phyloP scores from a whole-genome alignment of 2,113 vertebrate genomes.

The Siphamia tubifer region DNA sequence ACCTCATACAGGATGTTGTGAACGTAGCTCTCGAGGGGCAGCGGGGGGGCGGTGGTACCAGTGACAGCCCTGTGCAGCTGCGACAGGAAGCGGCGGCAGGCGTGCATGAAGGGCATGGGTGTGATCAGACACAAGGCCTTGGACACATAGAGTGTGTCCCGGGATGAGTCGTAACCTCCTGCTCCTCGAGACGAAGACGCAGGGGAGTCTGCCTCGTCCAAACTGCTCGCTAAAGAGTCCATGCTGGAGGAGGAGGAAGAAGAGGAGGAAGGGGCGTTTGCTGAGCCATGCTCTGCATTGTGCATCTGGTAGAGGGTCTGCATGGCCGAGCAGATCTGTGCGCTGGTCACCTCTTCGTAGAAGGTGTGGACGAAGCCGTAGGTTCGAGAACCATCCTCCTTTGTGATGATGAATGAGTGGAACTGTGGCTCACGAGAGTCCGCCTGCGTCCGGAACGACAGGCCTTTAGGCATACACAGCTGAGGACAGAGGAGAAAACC shows the following conservation, averaged over 20 bases:
- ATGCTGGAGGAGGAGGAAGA: conserved; percentile 88
- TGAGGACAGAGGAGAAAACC: conserved; percentile 50
- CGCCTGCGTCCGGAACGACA: conserved; percentile 88
- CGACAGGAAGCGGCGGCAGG: conserved; percentile 88
- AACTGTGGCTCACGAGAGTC: conserved; percentile 84
- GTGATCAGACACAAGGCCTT: conserved; percentile 91
- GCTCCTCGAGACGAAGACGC: conserved; percentile 76
- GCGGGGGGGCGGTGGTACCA: conserved; percentile 82
- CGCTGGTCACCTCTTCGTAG: conserved; percentile 91
- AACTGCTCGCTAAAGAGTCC: conserved; percentile 91
- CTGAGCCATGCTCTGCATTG: conserved; percentile 80
- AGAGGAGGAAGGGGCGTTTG: conserved; percentile 68
- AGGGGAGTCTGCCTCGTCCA: conserved; percentile 82
- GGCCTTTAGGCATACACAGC: conserved; percentile 94
- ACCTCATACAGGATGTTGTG: conserved; percentile 93
- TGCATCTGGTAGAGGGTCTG: conserved; percentile 93
- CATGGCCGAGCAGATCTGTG: conserved; percentile 90
- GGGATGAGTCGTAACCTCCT: conserved; percentile 82
- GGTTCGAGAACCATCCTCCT: conserved; percentile 90
- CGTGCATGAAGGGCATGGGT: conserved; percentile 92
- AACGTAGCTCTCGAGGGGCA: conserved; percentile 92
- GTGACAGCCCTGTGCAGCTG: conserved; percentile 88
- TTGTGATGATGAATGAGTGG: conserved; percentile 91
- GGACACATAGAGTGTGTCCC: conserved; percentile 89
- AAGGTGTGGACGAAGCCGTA: conserved; percentile 93